Evolutionary conservation across 2,888 invertebrate species (phyloP).

Genomic region (Meganola albula): DNA sequence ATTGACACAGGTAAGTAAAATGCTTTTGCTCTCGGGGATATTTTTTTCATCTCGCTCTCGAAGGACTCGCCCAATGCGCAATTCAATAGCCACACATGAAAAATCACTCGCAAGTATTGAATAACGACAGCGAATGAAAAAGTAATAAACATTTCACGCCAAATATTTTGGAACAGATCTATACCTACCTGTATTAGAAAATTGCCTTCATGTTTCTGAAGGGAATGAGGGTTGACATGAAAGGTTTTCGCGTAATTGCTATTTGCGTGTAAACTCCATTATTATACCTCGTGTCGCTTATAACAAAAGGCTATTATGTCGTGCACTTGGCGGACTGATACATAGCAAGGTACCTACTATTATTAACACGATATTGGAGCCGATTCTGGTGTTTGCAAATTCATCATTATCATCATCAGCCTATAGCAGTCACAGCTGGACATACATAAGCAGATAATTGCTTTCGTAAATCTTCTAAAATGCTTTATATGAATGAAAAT

Average conservation of each 20-base stretch:
- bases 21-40: not conserved
- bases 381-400: too few species aligned
- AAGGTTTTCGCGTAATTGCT: conserved; percentile 48
- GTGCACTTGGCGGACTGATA: conserved; percentile 22
- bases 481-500: too few species aligned
- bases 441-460: too few species aligned
- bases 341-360: conserved; percentile 17
- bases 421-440: too few species aligned
- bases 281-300: conserved; percentile 34
- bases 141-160: conserved; percentile 24
- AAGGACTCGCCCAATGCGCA: not conserved
- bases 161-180: conserved; percentile 36
- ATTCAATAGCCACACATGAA: not conserved
- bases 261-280: conserved; percentile 51
- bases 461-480: too few species aligned
- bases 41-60: not conserved
- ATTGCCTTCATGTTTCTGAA: conserved; percentile 46
- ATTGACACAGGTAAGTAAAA: conserved; percentile 36
- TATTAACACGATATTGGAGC: too few species aligned
- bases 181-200: conserved; percentile 47
- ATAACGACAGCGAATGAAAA: conserved; percentile 7
- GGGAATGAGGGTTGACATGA: conserved; percentile 48
- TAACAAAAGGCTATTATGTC: conserved; percentile 41
- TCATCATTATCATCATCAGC: too few species aligned
- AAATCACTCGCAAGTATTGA: not conserved